Evolutionary conservation across 1,140 invertebrate species (phyloP), one percentile per base, ranked within the genome.

Genomic region (Caenorhabditis latens): DNA sequence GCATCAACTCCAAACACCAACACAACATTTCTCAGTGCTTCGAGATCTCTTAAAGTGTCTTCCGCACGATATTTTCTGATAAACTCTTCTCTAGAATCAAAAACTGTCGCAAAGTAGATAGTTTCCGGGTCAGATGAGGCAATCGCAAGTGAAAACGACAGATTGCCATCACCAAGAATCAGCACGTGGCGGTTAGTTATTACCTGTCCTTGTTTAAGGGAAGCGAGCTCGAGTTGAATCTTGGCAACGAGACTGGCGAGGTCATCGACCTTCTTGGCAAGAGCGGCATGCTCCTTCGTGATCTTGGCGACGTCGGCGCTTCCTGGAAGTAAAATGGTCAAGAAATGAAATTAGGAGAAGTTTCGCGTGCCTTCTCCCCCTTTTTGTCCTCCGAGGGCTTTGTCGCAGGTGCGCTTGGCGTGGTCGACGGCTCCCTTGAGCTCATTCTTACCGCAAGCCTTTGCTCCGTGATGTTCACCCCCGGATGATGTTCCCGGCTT

Each of bases 81-180:
- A 75, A 91, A 91, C 32, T 88, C 71, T 21, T 88, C 90, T 63
- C 83, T 42, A 8, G 65, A 58, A 88, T 91, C 90, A 50, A 91
- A 67, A 50, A 91, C 90, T 14, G 90, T 90, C 43, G 88, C 86
- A 14, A 65, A 83, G 7, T 92, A 85, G 16, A 48, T 57, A 57
- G 40, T 86, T 32, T 57, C 19, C 6, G 87, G 90, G 46, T 55
- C 83, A 13, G 75, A 32, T 2, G 42, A 21, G 46, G 91, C 88
- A 16, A 91, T 71, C 5, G 90, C 43, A 4, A 84, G 58, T 7
- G 86, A 88, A 84, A 90, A 91, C 32, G 90, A 90, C 6, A 91
- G 88, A 83, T 91, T 91, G 24, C 90, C 90, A 48, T 91, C 90
- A 57, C 90, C 90, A 19, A 91, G 79, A n/a, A 91, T 86, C 24